Base-by-base conservation (phyloP, 2,113 vertebrate genomes). In the Talpa occidentalis region DNA sequence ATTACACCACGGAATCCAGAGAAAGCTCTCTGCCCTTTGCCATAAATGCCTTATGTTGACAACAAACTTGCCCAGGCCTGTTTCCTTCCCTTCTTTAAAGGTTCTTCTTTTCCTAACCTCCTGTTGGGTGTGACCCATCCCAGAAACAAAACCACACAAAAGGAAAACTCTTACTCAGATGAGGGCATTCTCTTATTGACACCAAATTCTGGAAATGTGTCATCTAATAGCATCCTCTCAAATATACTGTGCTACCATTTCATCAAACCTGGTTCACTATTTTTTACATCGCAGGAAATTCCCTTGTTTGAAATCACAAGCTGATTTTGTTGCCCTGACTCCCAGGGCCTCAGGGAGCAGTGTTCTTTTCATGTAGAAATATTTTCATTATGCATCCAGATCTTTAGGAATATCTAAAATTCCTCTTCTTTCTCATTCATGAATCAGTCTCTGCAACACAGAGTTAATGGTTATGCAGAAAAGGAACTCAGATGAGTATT, bases 261-360 rank as follows among this genome's bases (percentile, higher is more conserved):
- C 52, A 76, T 47, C 17, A 90, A 32, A 28, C 15, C 2, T 3
- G 0, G 26, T 70, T 87, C 15, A 47, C 28, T 37, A 12, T 56
- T 94, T 87, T 77, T 67, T 2, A 60, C 89, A 74, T 67, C 40
- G 56, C 16, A 35, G 88, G 42, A 93, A 79, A 73, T 37, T 6
- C 24, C 62, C 62, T 74, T 35, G 30, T 37, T 47, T 79, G n/a
- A 79, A 76, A 92, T 77, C 54, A 47, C 32, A 60, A n/a, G 40
- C 56, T 56, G 47, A 32, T 70, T 95, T 94, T 94, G 64, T 87
- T 88, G 69, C 80, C 73, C 79, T 82, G 52, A 67, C 54, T 79
- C 37, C 28, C 9, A 37, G 79, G 32, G 32, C 35, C 35, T 28
- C 22, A 26, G 64, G 32, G 69, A 85, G 49, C 49, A 19, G 2